A percentile compares a stretch with the other conserved stretches of the same genome.
Conservation (phyloP, 2,113 vertebrate species). For the Odontesthes bonariensis region DNA sequence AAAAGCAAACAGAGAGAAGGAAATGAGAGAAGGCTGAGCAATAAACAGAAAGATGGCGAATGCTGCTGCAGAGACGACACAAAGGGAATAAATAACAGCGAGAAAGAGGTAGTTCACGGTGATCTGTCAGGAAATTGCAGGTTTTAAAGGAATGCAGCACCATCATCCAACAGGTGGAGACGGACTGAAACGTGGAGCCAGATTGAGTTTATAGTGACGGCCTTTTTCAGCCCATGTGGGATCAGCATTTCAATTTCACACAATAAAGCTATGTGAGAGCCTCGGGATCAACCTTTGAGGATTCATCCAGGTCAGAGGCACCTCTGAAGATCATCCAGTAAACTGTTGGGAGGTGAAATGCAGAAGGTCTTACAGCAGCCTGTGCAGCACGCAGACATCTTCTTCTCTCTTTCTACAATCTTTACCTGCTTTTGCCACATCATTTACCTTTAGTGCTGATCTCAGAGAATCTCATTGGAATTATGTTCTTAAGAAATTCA, state of each 20-base stretch:
- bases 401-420: neutral
- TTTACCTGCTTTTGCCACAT: too few relatives aligned
- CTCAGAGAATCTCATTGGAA: too few relatives aligned
- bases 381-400: neutral
- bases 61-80: neutral
- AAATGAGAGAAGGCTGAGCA: constrained; percentile 20
- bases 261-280: neutral
- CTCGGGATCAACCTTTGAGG: neutral
- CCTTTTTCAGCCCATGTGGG: constrained; percentile 9
- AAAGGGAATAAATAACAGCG: neutral
- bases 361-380: neutral
- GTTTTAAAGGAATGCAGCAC: constrained; percentile 34
- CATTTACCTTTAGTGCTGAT: too few relatives aligned
- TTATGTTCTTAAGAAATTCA: too few relatives aligned
- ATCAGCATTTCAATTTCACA: constrained; percentile 20
- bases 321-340: neutral
- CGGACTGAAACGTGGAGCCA: neutral
- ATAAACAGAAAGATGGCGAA: neutral
- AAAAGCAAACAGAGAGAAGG: constrained; percentile 1
- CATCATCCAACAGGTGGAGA: constrained; percentile 32
- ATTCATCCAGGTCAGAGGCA: neutral
- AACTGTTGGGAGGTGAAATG: neutral
- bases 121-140: constrained; percentile 58
- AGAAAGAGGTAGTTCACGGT: neutral
- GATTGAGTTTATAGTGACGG: neutral